phyloP scores from a whole-genome alignment of 2,888 invertebrate genomes.

The Agapostemon virescens region DNA sequence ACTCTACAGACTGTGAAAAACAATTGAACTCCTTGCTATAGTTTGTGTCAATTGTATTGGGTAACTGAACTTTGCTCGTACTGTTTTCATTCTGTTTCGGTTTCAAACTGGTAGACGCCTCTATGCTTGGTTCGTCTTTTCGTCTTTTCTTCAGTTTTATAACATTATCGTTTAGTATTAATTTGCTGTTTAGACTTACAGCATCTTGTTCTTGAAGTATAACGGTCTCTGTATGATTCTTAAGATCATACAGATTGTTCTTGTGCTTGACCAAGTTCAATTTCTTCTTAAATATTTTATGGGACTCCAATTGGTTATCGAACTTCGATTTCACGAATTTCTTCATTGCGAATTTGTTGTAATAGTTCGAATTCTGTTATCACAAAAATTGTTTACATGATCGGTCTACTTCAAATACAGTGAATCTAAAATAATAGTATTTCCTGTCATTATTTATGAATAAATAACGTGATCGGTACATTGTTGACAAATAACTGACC shows the following conservation, averaged over 20 bases:
- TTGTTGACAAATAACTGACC: no score
- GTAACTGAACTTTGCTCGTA: background rate
- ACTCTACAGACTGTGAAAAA: background rate
- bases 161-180: background rate
- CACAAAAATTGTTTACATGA: background rate
- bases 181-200: background rate
- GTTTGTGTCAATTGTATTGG: background rate
- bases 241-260: background rate
- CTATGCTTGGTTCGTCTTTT: background rate
- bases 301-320: background rate
- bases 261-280: background rate
- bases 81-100: background rate
- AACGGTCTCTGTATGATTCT: background rate
- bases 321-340: background rate
- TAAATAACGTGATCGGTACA: background rate
- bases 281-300: background rate
- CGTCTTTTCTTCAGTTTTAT: background rate
- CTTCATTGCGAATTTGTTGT: conserved; percentile 1
- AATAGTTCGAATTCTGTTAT: background rate
- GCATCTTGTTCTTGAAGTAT: conserved; percentile 14
- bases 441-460: background rate
- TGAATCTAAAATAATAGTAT: background rate
- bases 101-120: background rate
- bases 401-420: background rate
- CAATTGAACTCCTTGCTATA: background rate